phyloP scores from a whole-genome alignment of 30 jellyfish, hydroid and myxozoan genomes.

The Hydra vulgaris region DNA sequence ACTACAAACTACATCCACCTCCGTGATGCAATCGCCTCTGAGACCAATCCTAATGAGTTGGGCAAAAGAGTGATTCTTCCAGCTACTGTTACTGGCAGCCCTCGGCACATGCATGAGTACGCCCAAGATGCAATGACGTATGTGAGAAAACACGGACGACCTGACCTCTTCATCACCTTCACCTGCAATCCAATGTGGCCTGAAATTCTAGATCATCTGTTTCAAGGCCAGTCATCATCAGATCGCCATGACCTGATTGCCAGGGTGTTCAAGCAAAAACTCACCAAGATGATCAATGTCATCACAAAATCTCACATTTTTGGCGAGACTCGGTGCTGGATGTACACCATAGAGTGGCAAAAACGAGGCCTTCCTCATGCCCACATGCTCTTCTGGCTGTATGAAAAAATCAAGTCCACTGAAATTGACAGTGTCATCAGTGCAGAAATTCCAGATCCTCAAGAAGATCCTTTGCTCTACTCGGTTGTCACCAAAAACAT shows the following conservation, averaged over 20 bases:
- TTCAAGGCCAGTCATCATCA: conserved; percentile 20
- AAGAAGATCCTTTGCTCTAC: conserved; percentile 22
- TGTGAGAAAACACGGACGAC: conserved; percentile 36
- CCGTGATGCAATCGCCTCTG: too few species aligned
- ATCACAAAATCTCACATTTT: conserved; percentile 9
- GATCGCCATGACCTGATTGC: conserved; percentile 43
- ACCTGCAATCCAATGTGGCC: conserved; percentile 40
- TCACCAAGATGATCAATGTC: conserved; percentile 20
- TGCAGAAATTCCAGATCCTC: conserved; percentile 60
- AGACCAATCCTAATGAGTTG: too few species aligned
- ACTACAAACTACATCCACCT: too few species aligned
- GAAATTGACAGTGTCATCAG: conserved; percentile 44
- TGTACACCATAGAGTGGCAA: conserved; percentile 40
- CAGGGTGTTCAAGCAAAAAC: conserved; percentile 19
- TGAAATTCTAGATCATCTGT: conserved; percentile 24
- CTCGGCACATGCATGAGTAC: conserved; percentile 28
- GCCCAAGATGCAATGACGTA: too few species aligned
- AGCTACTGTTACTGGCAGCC: conserved; percentile 9
- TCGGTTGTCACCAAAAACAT: conserved; percentile 30
- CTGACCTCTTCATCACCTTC: conserved; percentile 36
- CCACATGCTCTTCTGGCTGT: conserved; percentile 39
- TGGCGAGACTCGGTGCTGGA: conserved; percentile 21
- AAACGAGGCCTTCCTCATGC: conserved; percentile 63
- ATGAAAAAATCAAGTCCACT: conserved; percentile 39
- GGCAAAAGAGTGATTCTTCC: too few species aligned